Evolutionary conservation across 1,140 invertebrate species (phyloP).

Genomic region (Aphelinus certus): DNA sequence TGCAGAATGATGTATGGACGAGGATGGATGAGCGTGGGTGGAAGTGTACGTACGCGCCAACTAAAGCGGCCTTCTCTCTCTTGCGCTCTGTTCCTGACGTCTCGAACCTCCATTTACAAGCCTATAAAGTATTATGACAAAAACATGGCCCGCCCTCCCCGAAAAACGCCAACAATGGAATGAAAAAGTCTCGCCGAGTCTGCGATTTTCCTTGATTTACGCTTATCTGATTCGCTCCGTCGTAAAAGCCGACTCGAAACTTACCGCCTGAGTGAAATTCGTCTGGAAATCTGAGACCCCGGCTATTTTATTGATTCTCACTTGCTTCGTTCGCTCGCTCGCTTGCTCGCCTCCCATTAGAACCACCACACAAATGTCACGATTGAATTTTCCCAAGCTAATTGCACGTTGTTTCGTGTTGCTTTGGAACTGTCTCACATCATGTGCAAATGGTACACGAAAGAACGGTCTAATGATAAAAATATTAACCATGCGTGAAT

Average conservation of each 20-base stretch:
- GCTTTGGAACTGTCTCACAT: no score
- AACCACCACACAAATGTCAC: not conserved
- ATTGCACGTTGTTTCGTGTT: no score
- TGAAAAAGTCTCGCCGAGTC: constrained; percentile 24
- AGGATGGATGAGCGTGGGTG: not conserved
- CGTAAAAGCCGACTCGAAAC: constrained; percentile 2
- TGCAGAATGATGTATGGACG: constrained; percentile 21
- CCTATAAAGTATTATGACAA: constrained; percentile 56
- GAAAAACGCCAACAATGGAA: constrained; percentile 26
- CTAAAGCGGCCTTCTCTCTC: not conserved
- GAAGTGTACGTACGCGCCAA: no score
- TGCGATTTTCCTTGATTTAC: constrained; percentile 51
- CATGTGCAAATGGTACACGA: no score
- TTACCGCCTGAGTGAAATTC: not conserved
- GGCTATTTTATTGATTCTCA: constrained; percentile 1
- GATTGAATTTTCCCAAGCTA: no score
- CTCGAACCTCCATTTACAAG: constrained; percentile 29
- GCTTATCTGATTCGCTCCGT: constrained; percentile 33
- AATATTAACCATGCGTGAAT: no score
- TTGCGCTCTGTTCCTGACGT: constrained; percentile 44
- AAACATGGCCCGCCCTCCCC: constrained; percentile 44
- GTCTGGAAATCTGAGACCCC: not conserved
- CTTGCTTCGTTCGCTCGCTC: not conserved
- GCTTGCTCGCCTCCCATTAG: not conserved
- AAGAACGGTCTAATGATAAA: no score